Base-by-base conservation (phyloP, 2,888 invertebrate genomes). In the Adela reaumurella region DNA sequence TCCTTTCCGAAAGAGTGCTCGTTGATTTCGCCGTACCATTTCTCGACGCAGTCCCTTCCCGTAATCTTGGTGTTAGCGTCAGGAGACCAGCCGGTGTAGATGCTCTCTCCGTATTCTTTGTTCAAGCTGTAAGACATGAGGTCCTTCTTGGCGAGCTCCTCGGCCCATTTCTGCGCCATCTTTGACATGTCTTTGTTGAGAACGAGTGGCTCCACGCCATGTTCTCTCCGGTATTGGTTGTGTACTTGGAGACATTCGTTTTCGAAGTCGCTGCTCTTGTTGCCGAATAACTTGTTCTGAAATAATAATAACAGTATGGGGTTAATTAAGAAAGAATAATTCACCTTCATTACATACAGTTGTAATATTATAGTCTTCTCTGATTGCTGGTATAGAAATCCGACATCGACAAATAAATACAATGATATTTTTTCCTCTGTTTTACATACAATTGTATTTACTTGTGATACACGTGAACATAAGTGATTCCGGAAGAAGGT, bases 11-110 rank as follows among this genome's bases (percentile, higher is more conserved):
- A 90, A 19, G 81, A 80, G 63, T 84, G 87, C 41, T 86, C 82
- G 58, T 87, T 86, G 49, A 85, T 86, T 69, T 90, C 90, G 35
- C 83, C 83, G 65, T 91, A 91, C 91, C 90, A 91, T 63, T 83
- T 85, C 2, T 87, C 84, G 3, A 89, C 82, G 16, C 89, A 86
- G 57, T 88, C 87, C 55, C 81, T 80, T 16, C 88, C 88, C 46
- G 81, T 81, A 14, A 89, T 81, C 53, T 82, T 80, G n/a, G 83
- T 72, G 55, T 83, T 83, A 1, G 86, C 81, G 58, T 88, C 84
- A 8, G 85, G 79, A 45, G 87, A 84, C 74, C 86, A 87, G 51
- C 87, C 82, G 49, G 85, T 84, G 61, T 85, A 90, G 46, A 90
- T 81, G 61, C 87, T 90, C 67, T 90, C 90, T 14, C 87, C 78